These are phyloP conservation scores for Xenopus tropicalis DNA, from an alignment of 2,113 vertebrate species.

Conservation along the genomic window DNA sequence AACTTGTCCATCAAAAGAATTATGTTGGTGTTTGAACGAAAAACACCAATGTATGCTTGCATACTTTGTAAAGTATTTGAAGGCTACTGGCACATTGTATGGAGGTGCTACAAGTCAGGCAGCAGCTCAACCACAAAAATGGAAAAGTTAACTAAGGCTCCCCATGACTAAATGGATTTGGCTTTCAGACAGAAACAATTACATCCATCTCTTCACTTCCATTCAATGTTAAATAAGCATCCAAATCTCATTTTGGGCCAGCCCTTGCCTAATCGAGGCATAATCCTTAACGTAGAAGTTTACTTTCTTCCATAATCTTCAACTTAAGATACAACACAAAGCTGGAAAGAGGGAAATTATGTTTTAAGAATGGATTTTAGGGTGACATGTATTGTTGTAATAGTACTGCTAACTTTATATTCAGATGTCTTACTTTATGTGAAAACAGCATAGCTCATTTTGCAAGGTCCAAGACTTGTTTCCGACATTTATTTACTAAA, in stretches of 20 bases:
- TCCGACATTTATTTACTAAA: neutral
- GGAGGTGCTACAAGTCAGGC: constrained; percentile 51
- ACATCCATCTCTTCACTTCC: constrained; percentile 62
- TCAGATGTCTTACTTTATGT: constrained; percentile 64
- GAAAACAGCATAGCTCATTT: neutral
- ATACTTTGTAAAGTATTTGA: constrained; percentile 15
- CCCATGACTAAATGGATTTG: constrained; percentile 84
- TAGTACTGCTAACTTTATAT: constrained; percentile 37
- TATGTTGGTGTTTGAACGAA: neutral
- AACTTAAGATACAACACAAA: constrained; percentile 36
- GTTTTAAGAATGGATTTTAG: constrained; percentile 52
- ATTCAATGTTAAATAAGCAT: constrained; percentile 72
- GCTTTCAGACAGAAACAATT: constrained; percentile 73
- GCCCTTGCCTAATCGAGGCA: constrained; percentile 62
- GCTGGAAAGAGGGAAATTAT: constrained; percentile 53
- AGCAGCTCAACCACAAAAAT: constrained; percentile 51
- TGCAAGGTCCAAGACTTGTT: neutral
- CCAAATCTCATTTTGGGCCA: constrained; percentile 69
- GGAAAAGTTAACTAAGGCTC: constrained; percentile 60
- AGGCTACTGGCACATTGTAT: constrained; percentile 48
- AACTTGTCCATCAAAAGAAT: neutral
- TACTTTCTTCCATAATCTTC: constrained; percentile 57
- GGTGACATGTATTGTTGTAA: constrained; percentile 57
- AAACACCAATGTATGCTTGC: constrained; percentile 2
- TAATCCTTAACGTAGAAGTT: constrained; percentile 61